These are phyloP conservation scores for Engraulis encrasicolus DNA, from an alignment of 2,113 vertebrate species.

Conservation along the genomic window DNA sequence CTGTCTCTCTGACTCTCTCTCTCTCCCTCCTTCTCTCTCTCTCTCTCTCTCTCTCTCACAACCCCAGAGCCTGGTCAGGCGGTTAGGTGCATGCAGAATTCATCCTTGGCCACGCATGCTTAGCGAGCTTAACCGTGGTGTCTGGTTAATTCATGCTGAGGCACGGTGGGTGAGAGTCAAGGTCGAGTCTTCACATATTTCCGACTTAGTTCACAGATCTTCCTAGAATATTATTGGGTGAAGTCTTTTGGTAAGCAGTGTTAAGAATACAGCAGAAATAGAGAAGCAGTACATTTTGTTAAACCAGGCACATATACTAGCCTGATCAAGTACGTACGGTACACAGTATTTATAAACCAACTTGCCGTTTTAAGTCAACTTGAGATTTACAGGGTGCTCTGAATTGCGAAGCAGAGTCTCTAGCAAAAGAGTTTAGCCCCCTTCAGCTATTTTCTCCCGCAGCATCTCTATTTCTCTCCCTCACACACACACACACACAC, in stretches of 20 bases:
- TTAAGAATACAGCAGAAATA: not conserved
- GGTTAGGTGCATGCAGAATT: not conserved
- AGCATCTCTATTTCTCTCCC: too few species aligned
- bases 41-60: too few species aligned
- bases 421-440: not conserved
- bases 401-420: not conserved
- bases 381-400: slow-evolving; percentile 2
- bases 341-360: not conserved
- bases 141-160: not conserved
- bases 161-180: not conserved
- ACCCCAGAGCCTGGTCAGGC: not conserved
- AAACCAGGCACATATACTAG: too few species aligned
- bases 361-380: not conserved
- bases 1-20: too few species aligned
- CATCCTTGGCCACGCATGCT: not conserved
- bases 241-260: not conserved
- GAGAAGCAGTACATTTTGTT: too few species aligned
- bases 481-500: not conserved
- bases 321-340: too few species aligned
- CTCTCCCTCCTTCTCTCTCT: too few species aligned
- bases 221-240: too few species aligned
- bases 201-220: not conserved
- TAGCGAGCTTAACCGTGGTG: not conserved
- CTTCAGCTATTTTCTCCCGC: not conserved
- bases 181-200: not conserved